These are phyloP conservation scores for Thunnus albacares DNA, from an alignment of 2,797 vertebrate species.

Conservation along the genomic window DNA sequence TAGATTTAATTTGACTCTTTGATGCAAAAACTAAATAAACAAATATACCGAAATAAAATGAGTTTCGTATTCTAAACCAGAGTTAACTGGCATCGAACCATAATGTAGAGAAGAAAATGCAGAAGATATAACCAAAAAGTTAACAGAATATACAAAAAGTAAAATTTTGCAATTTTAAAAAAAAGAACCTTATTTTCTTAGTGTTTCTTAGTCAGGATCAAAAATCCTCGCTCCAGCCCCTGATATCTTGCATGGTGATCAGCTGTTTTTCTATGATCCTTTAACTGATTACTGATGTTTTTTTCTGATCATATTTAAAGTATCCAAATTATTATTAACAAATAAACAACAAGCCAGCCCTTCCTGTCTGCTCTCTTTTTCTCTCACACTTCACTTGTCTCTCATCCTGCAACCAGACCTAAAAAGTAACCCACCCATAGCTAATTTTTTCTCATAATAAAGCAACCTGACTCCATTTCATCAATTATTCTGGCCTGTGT, in stretches of 20 bases:
- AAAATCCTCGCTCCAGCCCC: no score
- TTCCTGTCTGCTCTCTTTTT: not conserved
- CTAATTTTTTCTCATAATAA: constrained; percentile 20
- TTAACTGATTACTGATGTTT: not conserved
- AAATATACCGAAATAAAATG: no score
- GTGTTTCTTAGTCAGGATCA: no score
- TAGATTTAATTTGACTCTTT: no score
- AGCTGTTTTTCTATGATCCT: not conserved
- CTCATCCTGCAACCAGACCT: not conserved
- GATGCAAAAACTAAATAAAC: no score
- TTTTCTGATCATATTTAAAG: not conserved
- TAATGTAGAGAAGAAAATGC: no score
- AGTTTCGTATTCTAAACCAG: no score
- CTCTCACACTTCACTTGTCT: not conserved
- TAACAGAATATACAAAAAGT: no score
- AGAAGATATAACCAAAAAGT: no score
- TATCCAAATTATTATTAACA: not conserved
- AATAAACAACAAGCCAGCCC: not conserved
- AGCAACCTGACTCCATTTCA: constrained; percentile 22
- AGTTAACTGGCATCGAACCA: no score
- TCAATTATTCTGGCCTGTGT: constrained; percentile 5
- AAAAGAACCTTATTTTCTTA: no score
- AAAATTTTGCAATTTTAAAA: no score
- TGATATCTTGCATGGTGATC: not conserved
- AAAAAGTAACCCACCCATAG: constrained; percentile 13